Base-by-base conservation (phyloP, 2,797 vertebrate genomes). In the Molossus alvarezi region DNA sequence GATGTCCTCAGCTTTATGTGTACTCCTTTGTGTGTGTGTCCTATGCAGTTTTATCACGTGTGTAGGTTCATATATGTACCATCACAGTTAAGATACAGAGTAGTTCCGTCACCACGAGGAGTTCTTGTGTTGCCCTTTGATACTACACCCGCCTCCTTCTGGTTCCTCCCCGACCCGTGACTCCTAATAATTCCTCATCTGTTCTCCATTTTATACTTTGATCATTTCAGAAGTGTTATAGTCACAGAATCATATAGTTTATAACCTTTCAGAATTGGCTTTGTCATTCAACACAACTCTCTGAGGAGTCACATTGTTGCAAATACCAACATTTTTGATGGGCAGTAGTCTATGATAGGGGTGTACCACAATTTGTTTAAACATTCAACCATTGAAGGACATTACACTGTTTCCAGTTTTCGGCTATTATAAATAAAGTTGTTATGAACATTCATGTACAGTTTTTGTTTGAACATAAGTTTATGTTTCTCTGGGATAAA, bases 401-500 rank as follows among this genome's bases (percentile, higher is more conserved):
- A 84, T 29, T 64, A 55, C 15, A 75, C 55, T 51, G 33, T 67
- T 82, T 80, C 55, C 62, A 88, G 18, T 71, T 76, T 64, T 17
- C 41, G 41, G 41, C 41, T 45, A 45, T 45, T 45, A 45, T 45
- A 45, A 45, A 45, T 45, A 45, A 45, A 92, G 48, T 41, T 64
- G 57, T 67, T 91, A 11, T 85, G 57, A 88, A 37, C 62, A 76
- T 76, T 92, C 9, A 53, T 23, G 5, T 20, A 77, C 3, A 41
- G 29, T 55, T 71, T 87, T 91, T 89, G 23, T 79, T 27, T 87
- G 21, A 91, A 91, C 4, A 12, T 60, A 83, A 11, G 8, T 80
- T 88, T 25, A 76, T 76, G 41, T 85, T 80, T 94, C 62, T 73
- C 51, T 62, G 55, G 69, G n/a, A 88, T 90, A 92, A 90, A 75